Percentiles rank a stretch among this genome's conserved stretches.
Evolutionary conservation across 2,113 vertebrate genomes (phyloP).

Genomic region (Oceanites oceanicus): DNA sequence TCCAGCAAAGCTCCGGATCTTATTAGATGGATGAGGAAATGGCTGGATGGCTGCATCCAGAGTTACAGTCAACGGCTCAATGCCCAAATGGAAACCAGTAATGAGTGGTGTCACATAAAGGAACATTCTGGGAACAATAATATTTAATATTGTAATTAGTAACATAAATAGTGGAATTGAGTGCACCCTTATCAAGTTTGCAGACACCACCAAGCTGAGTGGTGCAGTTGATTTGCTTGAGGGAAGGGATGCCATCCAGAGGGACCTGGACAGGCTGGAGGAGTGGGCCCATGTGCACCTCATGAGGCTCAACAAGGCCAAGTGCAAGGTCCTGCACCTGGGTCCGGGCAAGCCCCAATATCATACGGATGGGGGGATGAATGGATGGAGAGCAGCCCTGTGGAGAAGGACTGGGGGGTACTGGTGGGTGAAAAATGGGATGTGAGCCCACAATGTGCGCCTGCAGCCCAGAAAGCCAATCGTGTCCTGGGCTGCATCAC

Average conservation of each 20-base stretch:
- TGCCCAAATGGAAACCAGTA: background rate
- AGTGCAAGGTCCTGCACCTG: background rate
- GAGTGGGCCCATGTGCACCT: fast-evolving
- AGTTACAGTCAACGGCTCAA: background rate
- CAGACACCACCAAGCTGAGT: background rate
- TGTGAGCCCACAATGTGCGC: fast-evolving
- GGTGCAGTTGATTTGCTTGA: fast-evolving
- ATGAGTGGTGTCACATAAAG: fast-evolving
- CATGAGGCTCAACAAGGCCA: background rate
- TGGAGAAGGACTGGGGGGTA: fast-evolving
- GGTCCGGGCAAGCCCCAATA: fast-evolving
- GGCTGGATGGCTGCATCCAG: background rate
- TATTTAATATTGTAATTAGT: fast-evolving
- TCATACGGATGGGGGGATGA: too few species aligned
- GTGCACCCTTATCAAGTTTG: background rate
- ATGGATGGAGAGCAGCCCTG: too few species aligned
- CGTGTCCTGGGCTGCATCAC: background rate
- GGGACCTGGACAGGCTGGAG: background rate
- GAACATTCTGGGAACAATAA: background rate
- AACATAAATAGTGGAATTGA: background rate
- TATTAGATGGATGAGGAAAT: background rate
- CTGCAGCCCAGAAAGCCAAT: background rate
- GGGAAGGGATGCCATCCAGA: background rate
- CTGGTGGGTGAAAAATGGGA: background rate
- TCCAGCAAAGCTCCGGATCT: background rate